Evolutionary conservation across 2,797 vertebrate genomes (phyloP), one percentile per base, ranked within the genome.

Genomic region (Lophura swinhoii): DNA sequence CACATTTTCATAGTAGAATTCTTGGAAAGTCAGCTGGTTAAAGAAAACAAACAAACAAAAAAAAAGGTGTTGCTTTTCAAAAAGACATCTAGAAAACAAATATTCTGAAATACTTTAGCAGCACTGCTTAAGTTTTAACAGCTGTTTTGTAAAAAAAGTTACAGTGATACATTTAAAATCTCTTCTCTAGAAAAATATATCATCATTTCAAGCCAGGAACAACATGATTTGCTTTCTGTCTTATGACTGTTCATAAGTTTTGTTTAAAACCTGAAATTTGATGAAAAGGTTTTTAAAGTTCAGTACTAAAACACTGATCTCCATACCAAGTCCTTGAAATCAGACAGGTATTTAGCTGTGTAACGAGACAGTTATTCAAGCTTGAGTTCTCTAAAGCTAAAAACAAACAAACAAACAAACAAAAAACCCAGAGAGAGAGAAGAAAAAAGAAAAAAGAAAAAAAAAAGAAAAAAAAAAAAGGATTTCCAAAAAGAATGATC

Each of bases 261-360:
- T 68, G 77, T 77, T 17, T 84, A 73, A 79, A 28, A 83, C 46
- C 10, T 49, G 23, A 77, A 44, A 78, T 69, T 86, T 88, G 37
- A 91, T 43, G 33, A 92, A 46, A 4, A 66, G 7, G 26, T 85
- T 87, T 87, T 87, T 33, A 69, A 95, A 78, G 35, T 72, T 21
- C 0, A 0, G 70, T 26, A 73, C 31, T 83, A 80, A 91, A 94
- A 80, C 64, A 93, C 4, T 64, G 78, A 83, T 92, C 92, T 26
- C 59, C 41, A 77, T 29, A 74, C 4, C 14, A 87, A 94, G 91
- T 88, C 75, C 37, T 90, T 93, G 53, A 90, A 76, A 88, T 71
- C 56, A 70, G 62, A 73, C 80, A 74, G 13, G 63, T n/a, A 81
- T 80, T 92, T 69, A 91, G 53, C 48, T 80, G 59, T 77, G 53